Evolutionary conservation across 2,888 invertebrate genomes (phyloP).

Genomic region (Achlya flavicornis): DNA sequence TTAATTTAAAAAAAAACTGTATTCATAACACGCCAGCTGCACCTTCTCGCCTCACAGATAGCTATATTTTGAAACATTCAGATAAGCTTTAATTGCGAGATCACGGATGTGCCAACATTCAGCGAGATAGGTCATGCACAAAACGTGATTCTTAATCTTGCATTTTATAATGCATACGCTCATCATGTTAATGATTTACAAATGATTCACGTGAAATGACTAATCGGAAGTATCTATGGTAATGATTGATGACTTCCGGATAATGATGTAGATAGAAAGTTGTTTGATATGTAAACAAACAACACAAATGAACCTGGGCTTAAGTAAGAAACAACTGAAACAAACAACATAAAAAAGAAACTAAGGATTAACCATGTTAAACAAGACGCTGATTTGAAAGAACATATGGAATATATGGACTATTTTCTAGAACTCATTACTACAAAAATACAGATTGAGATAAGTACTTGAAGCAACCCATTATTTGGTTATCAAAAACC

Average conservation of each 20-base stretch:
- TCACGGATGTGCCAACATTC: conserved; percentile 11
- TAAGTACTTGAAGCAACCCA: background rate
- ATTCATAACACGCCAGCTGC: conserved; percentile 11
- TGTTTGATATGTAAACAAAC: background rate
- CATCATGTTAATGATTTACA: conserved; percentile 5
- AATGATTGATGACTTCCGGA: conserved; percentile 10
- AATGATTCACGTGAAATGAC: conserved; percentile 9
- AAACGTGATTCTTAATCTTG: conserved; percentile 12
- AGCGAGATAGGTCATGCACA: conserved; percentile 12
- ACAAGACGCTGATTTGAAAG: background rate
- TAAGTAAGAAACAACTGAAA: background rate
- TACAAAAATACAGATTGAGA: too few species aligned
- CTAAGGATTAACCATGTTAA: background rate
- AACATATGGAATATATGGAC: background rate
- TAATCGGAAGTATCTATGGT: conserved; percentile 5
- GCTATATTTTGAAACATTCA: conserved; percentile 13
- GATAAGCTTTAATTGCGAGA: conserved; percentile 11
- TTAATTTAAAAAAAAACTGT: conserved; percentile 8
- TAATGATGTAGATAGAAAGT: background rate
- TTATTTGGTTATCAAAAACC: background rate
- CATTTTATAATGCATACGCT: conserved; percentile 7
- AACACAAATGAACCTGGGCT: background rate
- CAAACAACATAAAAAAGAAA: background rate
- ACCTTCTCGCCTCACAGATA: conserved; percentile 14
- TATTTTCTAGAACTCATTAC: too few species aligned